Base-by-base conservation (phyloP, 2,888 invertebrate genomes). In the Heterodera filipjevi region DNA sequence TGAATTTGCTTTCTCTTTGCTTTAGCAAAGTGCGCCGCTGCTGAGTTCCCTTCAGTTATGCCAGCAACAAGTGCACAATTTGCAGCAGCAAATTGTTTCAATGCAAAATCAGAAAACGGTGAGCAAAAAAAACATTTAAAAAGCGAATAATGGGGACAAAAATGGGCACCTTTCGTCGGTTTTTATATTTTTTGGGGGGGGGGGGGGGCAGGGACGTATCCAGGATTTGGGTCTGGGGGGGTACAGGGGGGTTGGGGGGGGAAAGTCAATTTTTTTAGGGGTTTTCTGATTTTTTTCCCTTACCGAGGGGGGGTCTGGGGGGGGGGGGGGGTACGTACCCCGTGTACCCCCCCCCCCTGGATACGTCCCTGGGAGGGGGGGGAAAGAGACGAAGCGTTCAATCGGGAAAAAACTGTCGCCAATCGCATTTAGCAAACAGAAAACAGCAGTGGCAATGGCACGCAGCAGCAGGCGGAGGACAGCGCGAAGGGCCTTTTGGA, bases 81-180 rank as follows among this genome's bases (percentile, higher is more conserved):
- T 59, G 59, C 59, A 59, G 27, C 59, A 59, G n/a, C 59, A 59
- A 59, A 22, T 59, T n/a, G 8, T n/a, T 6, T 27, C 22, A 59
- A 59, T n/a, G 59, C 59, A 59, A n/a, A 59, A 59, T 27, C 59
- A 59, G 59, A 59, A 59, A 59, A 22, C n/a, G 22, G 59, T 59
- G n/a, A n/a, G n/a, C n/a, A 59, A n/a, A 59, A 59, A 39, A 3
- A 10, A 39, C 3, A 39, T 3, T 39, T n/a, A n/a, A n/a, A 39
- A 39, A 39, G 39, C 5, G 39, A 10, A 39, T 6, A 39, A 39
- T 39, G 39, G 3, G 39, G 39, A 39, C 10, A 6, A 39, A 39
- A 6, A 39, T 39, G 39, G 39, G n/a, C n/a, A n/a, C n/a, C n/a
- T n/a, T n/a, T n/a, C n/a, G n/a, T n/a, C n/a, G n/a, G n/a, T n/a